phyloP scores from a whole-genome alignment of 2,888 invertebrate genomes.

The Clepsis dumicolana region DNA sequence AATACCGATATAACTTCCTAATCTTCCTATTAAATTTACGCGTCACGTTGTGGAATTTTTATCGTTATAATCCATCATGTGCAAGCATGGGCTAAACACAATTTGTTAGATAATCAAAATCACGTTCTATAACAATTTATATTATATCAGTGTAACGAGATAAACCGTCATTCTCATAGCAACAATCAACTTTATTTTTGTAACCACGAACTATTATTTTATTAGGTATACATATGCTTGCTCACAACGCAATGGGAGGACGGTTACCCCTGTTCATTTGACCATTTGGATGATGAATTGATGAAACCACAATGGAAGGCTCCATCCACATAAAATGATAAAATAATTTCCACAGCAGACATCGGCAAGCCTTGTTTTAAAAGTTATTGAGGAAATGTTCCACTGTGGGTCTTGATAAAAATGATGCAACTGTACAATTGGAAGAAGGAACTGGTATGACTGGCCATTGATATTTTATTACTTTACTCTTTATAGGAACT shows the following conservation, averaged over 20 bases:
- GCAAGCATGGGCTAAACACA: not conserved
- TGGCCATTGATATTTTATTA: too few relatives aligned
- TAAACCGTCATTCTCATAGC: constrained; percentile 3
- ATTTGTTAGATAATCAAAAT: constrained; percentile 7
- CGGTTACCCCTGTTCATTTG: not conserved
- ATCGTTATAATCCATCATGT: constrained; percentile 18
- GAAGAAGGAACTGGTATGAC: not conserved
- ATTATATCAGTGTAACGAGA: constrained; percentile 7
- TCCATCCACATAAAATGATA: not conserved
- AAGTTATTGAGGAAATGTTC: not conserved
- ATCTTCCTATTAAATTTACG: not conserved
- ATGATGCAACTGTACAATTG: not conserved
- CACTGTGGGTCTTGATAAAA: not conserved
- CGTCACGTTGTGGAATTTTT: constrained; percentile 15
- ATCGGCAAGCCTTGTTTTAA: too few relatives aligned
- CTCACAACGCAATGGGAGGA: not conserved
- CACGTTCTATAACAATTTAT: constrained; percentile 12
- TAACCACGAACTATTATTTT: not conserved
- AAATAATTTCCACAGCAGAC: not conserved
- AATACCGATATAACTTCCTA: not conserved
- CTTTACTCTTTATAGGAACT: too few relatives aligned
- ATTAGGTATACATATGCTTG: not conserved
- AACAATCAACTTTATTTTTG: not conserved
- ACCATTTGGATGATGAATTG: too few relatives aligned
- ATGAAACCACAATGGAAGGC: not conserved